A percentile compares a stretch with the other conserved stretches of the same genome.
Evolutionary conservation across 2,797 vertebrate genomes (phyloP).

Genomic region (Uromys caudimaculatus): DNA sequence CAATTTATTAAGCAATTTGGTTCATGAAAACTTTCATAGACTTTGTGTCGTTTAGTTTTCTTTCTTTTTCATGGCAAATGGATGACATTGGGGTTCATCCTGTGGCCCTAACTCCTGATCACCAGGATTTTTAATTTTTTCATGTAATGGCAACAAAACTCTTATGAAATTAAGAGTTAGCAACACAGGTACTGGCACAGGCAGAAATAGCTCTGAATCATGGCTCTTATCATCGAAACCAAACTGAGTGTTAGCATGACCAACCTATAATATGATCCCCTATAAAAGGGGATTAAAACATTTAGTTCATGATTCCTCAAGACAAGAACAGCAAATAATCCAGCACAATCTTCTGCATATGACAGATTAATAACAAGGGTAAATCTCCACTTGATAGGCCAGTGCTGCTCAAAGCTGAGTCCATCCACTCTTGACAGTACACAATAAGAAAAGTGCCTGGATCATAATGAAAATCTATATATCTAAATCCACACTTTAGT

Average conservation of each 20-base stretch:
- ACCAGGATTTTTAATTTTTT: neutral
- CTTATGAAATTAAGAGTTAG: neutral
- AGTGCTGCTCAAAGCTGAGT: neutral
- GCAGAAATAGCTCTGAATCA: neutral
- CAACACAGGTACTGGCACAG: neutral
- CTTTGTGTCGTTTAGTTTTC: too few species aligned
- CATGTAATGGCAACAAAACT: constrained; percentile 37
- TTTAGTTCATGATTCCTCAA: neutral
- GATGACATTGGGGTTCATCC: neutral
- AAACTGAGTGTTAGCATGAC: neutral
- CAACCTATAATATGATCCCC: neutral
- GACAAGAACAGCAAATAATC: neutral
- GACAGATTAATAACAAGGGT: neutral
- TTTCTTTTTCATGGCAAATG: neutral
- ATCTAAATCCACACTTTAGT: neutral
- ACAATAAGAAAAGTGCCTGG: neutral
- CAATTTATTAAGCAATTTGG: constrained; percentile 6
- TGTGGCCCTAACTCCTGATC: neutral
- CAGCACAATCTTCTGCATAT: neutral
- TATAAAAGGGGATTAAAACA: neutral
- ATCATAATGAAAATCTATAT: neutral
- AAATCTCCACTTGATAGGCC: neutral
- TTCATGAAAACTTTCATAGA: neutral
- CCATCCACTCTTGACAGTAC: neutral
- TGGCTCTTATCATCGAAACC: neutral